These are phyloP conservation scores for Clusia tigrina DNA, from an alignment of 2,888 invertebrate genomes.

Conservation along the genomic window DNA sequence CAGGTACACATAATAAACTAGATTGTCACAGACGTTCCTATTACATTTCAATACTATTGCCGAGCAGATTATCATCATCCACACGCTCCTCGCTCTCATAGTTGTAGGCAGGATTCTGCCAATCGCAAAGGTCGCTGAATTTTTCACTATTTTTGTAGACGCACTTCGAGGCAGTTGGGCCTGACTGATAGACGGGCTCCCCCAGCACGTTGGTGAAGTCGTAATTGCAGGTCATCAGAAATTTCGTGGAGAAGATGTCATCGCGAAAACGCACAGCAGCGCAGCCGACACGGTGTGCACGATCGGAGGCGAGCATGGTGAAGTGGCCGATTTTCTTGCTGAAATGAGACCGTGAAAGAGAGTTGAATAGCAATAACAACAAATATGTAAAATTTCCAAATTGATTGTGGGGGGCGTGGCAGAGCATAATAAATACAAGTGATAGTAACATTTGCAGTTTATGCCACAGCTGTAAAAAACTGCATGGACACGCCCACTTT, in stretches of 20 bases:
- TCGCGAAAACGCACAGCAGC: constrained; percentile 53
- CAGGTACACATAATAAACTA: too few species aligned
- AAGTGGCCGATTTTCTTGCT: constrained; percentile 63
- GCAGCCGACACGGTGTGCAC: constrained; percentile 59
- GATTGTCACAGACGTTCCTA: too few species aligned
- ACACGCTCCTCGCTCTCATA: constrained; percentile 47
- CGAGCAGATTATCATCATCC: constrained; percentile 44
- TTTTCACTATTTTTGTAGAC: constrained; percentile 45
- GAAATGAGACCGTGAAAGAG: too few species aligned
- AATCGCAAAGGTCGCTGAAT: constrained; percentile 56
- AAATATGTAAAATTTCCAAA: not conserved
- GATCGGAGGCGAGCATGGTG: constrained; percentile 57
- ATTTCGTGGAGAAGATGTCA: constrained; percentile 37
- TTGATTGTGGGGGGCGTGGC: too few species aligned
- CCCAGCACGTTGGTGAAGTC: constrained; percentile 57
- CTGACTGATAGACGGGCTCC: constrained; percentile 53
- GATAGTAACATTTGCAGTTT: constrained; percentile 36
- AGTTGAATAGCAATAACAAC: too few species aligned
- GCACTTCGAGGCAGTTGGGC: constrained; percentile 55
- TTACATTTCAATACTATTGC: constrained; percentile 40
- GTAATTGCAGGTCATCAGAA: constrained; percentile 61
- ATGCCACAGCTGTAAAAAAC: too few species aligned
- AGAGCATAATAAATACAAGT: not conserved
- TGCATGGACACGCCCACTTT: too few species aligned
- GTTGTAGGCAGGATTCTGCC: constrained; percentile 47